Percentiles rank a stretch among this genome's conserved stretches.
Conservation (phyloP, 2,113 vertebrate species). For the Pelvicachromis taeniatus region DNA sequence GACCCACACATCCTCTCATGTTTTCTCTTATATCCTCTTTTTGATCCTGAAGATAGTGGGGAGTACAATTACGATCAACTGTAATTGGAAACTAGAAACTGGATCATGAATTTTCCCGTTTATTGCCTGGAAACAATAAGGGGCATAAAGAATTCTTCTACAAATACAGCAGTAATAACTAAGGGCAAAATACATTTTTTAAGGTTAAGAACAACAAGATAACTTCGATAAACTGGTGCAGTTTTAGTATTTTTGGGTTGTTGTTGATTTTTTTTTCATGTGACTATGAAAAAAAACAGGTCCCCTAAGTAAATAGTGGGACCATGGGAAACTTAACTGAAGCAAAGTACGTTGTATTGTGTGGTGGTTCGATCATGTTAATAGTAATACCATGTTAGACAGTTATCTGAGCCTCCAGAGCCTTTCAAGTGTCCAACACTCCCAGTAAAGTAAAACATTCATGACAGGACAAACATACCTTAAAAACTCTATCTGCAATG, state of each 20-base stretch:
- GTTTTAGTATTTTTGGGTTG: background rate
- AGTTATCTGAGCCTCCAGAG: background rate
- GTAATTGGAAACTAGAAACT: background rate
- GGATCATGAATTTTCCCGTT: background rate
- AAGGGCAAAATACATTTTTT: background rate
- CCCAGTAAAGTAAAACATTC: background rate
- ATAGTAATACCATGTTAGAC: background rate
- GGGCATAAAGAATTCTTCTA: background rate
- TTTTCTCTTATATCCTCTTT: constrained; percentile 33
- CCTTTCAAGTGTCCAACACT: background rate
- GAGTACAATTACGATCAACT: constrained; percentile 12
- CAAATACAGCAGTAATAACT: background rate
- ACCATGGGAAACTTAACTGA: background rate
- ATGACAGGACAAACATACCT: background rate
- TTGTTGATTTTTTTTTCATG: background rate
- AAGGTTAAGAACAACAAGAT: background rate
- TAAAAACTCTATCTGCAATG: background rate
- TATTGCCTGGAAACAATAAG: background rate
- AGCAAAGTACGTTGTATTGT: background rate
- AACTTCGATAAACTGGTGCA: background rate
- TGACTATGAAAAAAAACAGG: background rate
- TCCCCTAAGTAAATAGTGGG: background rate
- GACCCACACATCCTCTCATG: constrained; percentile 38
- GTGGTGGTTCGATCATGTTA: background rate
- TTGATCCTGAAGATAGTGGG: constrained; percentile 33